Evolutionary conservation across 64 coral and sea anemone species (phyloP), one percentile per base, ranked within the genome.

Genomic region (Montipora efflorescens): DNA sequence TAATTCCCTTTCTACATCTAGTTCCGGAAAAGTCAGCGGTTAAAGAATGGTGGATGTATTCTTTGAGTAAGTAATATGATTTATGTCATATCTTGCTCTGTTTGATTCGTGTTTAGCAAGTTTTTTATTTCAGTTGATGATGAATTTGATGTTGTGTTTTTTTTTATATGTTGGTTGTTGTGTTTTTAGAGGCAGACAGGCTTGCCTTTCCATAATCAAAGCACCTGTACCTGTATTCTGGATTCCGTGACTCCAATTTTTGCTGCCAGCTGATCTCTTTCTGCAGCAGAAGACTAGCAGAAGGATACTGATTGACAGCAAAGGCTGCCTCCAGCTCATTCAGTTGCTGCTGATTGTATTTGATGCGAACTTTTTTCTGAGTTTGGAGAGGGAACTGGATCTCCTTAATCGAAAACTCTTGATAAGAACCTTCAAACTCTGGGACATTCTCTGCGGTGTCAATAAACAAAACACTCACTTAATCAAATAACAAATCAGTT

Each of bases 231-330:
- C 76, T 79, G 76, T 15, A 79, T 79, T 79, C 48, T 53, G 50
- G 76, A 79, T 49, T 79, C 76, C 46, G 76, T 79, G 19, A 79
- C 76, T 79, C 76, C 76, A 79, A 52, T 79, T 79, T 51, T 50
- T 79, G 46, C 48, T 8, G 76, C 76, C 46, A 79, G 47, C 46
- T 79, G 76, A 19, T 79, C 76, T 79, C 76, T 49, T n/a, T n/a
- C 76, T 79, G 76, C 7, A 48, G 46, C 47, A 79, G 76, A 79
- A 8, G 76, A 47, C 47, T 79, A 48, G 46, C 47, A 79, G 76
- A 79, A 8, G 76, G 76, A 47, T 79, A 79, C 15, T 51, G 76
- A 50, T 79, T 79, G 48, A 79, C 19, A 48, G 46, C 48, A 79
- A 79, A 79, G 4, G 77, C 47, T 79, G 16, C 46, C 48, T 79